Evolutionary conservation across 2,888 invertebrate genomes (phyloP), one percentile per base, ranked within the genome.

Genomic region (Drosophila subquinaria): DNA sequence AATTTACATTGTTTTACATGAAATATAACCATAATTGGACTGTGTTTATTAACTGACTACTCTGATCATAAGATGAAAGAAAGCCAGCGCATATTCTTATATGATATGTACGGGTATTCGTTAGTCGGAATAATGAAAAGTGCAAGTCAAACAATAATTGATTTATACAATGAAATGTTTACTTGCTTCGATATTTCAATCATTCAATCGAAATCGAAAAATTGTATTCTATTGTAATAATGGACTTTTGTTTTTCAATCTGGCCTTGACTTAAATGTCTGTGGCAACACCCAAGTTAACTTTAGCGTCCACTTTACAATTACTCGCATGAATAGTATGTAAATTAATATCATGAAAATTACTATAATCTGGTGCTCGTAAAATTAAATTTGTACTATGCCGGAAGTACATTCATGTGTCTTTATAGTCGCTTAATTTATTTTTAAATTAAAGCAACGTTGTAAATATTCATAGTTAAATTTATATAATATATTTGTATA

Each of bases 331-430:
- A 17, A 4, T 23, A 23, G 27, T 69, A 74, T 74, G 69, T 57
- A 64, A 61, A 40, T 73, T 62, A 55, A 65, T 62, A 53, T 43
- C 53, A 40, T 71, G 50, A 57, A 75, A 75, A 70, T 66, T 71
- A 62, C 53, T 20, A 55, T 55, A 51, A 63, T 27, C 48, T 43
- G 35, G 20, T 23, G 43, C 36, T 42, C 20, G 30, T 38, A 38
- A 27, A 59, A 48, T 38, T 48, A 40, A 15, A 30, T 40, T 33
- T 10, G n/a, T 11, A 13, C 33, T n/a, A 9, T 40, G 40, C 17
- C 50, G 50, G 47, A 52, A 68, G 42, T 11, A 51, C 20, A 59
- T 36, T 35, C 17, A 6, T 17, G 40, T 35, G 6, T 17, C 45
- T 36, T 30, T 50, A 59, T n/a, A 20, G 42, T 17, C 42, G 13